Conservation (phyloP, 1,140 invertebrate genomes). For the Lanistes nyassanus region DNA sequence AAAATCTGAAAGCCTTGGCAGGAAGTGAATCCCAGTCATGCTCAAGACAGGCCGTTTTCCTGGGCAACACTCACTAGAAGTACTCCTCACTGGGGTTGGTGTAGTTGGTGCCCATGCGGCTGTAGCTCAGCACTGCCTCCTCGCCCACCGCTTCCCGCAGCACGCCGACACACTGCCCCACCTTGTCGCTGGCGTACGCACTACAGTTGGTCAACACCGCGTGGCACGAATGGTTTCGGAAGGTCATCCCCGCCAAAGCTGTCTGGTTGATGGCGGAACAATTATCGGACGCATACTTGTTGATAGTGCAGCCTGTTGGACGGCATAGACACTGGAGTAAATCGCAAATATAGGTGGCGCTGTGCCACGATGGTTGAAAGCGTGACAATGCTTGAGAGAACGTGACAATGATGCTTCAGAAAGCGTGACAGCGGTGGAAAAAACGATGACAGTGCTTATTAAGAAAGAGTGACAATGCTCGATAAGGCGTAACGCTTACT, state of each 20-base stretch:
- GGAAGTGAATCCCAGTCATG: too few species aligned
- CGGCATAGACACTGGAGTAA: too few species aligned
- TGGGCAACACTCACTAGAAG: conserved; percentile 53
- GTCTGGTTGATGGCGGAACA: conserved; percentile 46
- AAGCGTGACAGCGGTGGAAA: too few species aligned
- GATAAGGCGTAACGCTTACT: conserved; percentile 40
- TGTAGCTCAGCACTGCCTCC: conserved; percentile 30
- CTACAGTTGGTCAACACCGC: conserved; percentile 40
- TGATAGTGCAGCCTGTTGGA: conserved; percentile 35
- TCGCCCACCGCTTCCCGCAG: conserved; percentile 35
- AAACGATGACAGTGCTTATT: too few species aligned
- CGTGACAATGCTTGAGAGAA: too few species aligned
- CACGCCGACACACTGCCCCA: conserved; percentile 28
- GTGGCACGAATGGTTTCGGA: conserved; percentile 36
- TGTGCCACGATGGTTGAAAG: too few species aligned
- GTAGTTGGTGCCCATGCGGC: conserved; percentile 23
- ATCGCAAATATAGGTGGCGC: too few species aligned
- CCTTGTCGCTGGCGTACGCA: conserved; percentile 21
- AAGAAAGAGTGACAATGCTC: neutral
- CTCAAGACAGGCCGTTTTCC: too few species aligned
- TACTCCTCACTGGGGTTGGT: conserved; percentile 58
- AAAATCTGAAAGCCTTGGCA: too few species aligned
- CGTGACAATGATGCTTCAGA: too few species aligned
- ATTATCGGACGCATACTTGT: conserved; percentile 49
- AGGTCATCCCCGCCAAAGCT: conserved; percentile 22